phyloP scores from a whole-genome alignment of 2,113 vertebrate species.

The Plecturocebus donacophilus region DNA sequence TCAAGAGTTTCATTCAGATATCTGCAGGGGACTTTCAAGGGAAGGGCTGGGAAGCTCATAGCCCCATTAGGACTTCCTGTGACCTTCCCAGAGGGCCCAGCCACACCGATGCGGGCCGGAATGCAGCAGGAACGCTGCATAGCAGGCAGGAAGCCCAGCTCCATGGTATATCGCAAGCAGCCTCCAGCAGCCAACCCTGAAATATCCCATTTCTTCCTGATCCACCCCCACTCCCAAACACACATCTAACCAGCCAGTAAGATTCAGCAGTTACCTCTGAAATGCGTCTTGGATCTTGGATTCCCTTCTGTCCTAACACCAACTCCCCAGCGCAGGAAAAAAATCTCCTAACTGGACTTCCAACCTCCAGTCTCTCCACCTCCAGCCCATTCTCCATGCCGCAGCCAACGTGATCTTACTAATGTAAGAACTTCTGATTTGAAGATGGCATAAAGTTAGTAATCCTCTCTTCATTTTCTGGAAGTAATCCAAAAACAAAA shows the following conservation, averaged over 20 bases:
- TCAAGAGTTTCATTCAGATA: background rate
- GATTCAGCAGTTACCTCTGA: background rate
- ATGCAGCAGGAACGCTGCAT: background rate
- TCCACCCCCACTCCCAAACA: background rate
- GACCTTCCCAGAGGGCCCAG: background rate
- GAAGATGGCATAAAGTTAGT: background rate
- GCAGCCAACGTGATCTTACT: background rate
- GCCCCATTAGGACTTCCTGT: background rate
- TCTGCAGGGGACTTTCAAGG: background rate
- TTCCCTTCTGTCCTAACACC: background rate
- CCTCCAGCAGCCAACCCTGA: background rate
- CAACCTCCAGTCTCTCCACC: background rate
- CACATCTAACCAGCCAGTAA: background rate
- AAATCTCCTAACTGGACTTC: rapidly evolving
- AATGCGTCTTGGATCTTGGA: background rate
- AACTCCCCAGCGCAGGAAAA: background rate
- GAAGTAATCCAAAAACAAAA: background rate
- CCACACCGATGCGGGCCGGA: background rate
- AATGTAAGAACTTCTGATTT: background rate
- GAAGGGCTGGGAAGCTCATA: background rate
- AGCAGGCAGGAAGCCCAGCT: background rate
- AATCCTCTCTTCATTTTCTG: background rate
- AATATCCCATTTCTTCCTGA: background rate
- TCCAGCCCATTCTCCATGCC: background rate
- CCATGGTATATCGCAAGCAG: background rate